phyloP scores from a whole-genome alignment of 2,888 invertebrate genomes.

The Limnephilus rhombicus region DNA sequence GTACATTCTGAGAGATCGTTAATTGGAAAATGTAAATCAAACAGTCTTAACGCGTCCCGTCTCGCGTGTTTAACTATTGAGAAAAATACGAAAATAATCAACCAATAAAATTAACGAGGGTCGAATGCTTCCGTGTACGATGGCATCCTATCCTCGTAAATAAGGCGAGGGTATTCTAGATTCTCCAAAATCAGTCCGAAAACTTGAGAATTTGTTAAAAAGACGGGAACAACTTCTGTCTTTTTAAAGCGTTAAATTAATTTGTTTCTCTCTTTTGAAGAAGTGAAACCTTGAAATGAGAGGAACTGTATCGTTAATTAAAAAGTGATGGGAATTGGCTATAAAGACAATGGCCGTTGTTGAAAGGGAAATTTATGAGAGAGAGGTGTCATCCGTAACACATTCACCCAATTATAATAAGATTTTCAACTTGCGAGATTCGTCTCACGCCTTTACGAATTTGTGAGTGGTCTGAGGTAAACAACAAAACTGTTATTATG shows the following conservation, averaged over 20 bases:
- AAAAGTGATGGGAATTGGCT: constrained; percentile 33
- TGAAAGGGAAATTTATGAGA: constrained; percentile 39
- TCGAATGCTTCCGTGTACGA: constrained; percentile 58
- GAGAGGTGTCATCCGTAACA: neutral
- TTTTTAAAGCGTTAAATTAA: neutral
- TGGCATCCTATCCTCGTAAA: constrained; percentile 53
- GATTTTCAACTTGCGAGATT: neutral
- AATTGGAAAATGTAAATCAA: constrained; percentile 66
- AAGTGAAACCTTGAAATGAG: neutral
- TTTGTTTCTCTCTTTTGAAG: neutral
- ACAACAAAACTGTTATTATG: neutral
- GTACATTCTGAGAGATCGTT: constrained; percentile 50
- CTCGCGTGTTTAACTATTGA: constrained; percentile 55
- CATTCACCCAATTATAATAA: constrained; percentile 17
- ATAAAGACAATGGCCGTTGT: neutral
- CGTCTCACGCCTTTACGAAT: neutral
- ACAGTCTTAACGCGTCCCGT: constrained; percentile 44
- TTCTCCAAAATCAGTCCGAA: neutral
- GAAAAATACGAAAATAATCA: constrained; percentile 63
- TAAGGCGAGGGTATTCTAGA: constrained; percentile 13
- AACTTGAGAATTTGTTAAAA: constrained; percentile 13
- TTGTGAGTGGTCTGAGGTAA: neutral
- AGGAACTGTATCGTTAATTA: constrained; percentile 19
- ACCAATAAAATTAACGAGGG: constrained; percentile 60
- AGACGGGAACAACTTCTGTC: neutral